Evolutionary conservation across 1,140 invertebrate genomes (phyloP), one percentile per base, ranked within the genome.

Genomic region (Sweltsa coloradensis): DNA sequence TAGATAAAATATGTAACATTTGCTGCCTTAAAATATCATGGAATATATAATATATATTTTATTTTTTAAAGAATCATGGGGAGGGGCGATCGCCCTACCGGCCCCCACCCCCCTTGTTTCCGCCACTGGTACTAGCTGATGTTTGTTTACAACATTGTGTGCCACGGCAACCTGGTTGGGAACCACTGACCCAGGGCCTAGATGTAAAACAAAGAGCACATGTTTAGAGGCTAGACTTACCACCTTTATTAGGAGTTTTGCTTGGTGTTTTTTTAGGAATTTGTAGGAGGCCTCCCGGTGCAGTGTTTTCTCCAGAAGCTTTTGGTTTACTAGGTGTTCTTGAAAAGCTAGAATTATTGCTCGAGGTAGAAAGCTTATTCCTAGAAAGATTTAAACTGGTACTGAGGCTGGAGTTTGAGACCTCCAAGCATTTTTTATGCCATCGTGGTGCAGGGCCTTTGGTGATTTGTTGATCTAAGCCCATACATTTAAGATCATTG

Each of bases 401-500:
- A 31, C 47, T 51, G 40, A 23, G 44, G 65, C 60, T 67, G 11
- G 60, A 61, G 53, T 57, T 67, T 7, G 62, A 65, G 14, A 54
- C 21, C 45, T 69, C 67, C 5, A 66, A 45, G 40, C 59, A 60
- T 68, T 85, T 87, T 56, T 81, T 83, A 50, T 83, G 79, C 81
- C 83, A 88, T 40, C 84, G 68, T 16, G 84, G 82, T n/a, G 75
- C 59, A 18, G 83, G 83, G n/a, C 83, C 84, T 58, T 76, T 78
- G 6, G 76, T 80, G 52, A 85, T 67, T 6, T 81, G 76, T 0
- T 84, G 84, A 54, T 88, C 83, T 71, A 87, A 75, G 36, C 73
- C 76, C 1, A 83, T 68, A 43, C 83, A 69, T 53, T 81, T 84
- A 21, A 88, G 65, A 58, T 88, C 84, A 57, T 84, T 86, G 34